Evolutionary conservation across 2,113 vertebrate genomes (phyloP), one percentile per base, ranked within the genome.

Genomic region (Proterorhinus semilunaris): DNA sequence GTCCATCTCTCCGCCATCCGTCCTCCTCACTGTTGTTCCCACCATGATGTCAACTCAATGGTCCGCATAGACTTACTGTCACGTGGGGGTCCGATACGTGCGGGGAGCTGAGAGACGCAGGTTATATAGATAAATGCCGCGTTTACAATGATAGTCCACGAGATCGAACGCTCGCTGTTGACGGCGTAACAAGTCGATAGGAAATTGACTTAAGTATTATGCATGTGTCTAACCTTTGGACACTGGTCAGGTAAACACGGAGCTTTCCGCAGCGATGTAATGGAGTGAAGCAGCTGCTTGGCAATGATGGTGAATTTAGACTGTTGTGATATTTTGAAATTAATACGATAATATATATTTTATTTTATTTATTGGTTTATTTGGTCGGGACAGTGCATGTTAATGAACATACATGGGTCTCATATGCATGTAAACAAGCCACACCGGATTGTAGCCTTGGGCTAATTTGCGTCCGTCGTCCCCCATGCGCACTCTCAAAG

Each of bases 1-100:
- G 65, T 66, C 76, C 73, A 76, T 58, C 9, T 59, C 80, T 76
- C 78, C 71, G 12, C 3, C 27, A 58, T 67, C 58, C 1, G 36
- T 59, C 53, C 21, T 27, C 43, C 43, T 36, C 52, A 6, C 50
- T 7, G 50, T 52, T 52, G 50, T 16, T 49, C 52, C 8, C 16
- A 21, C 48, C 51, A 17, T 11, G n/a, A n/a, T 57, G 47, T 27
- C 44, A 27, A 53, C 59, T 58, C 55, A 16, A 10, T 55, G 61
- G 44, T 8, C 13, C 5, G 54, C 54, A 80, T 43, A 15, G 50
- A 68, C 58, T 36, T 66, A 17, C 17, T 17, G 9, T 52, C 64
- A 57, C 46, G 59, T 62, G 21, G 55, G 21, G 15, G 46, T 36
- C 43, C 55, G 13, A 62, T 36, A 16, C 0, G 42, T 58, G 55